Percentiles rank a stretch among this genome's conserved stretches.
Conservation (phyloP, 2,797 vertebrate genomes). For the Acestrorhynchus altus region DNA sequence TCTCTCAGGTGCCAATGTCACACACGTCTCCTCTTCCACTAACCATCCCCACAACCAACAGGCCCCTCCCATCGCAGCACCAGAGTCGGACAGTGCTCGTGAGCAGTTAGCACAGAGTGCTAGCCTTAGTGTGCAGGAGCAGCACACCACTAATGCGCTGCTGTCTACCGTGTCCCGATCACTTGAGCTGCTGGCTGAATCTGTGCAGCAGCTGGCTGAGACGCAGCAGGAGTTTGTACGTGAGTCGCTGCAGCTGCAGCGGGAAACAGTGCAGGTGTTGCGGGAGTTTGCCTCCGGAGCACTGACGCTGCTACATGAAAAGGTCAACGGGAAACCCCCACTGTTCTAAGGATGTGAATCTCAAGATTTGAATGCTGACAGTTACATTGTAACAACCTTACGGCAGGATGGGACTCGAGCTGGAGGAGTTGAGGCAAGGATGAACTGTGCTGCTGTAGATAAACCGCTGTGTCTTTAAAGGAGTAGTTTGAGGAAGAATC, state of each 20-base stretch:
- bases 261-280: constrained; percentile 81
- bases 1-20: constrained; percentile 3
- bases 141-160: constrained; percentile 80
- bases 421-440: neutral
- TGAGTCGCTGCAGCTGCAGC: constrained; percentile 80
- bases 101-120: constrained; percentile 72
- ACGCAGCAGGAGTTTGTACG: constrained; percentile 83
- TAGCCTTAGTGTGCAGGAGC: constrained; percentile 79
- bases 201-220: constrained; percentile 82
- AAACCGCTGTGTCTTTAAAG: neutral
- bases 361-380: neutral
- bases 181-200: constrained; percentile 82
- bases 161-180: constrained; percentile 81
- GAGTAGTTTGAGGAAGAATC: neutral
- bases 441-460: neutral
- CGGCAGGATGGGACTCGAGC: neutral
- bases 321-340: constrained; percentile 79
- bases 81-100: constrained; percentile 56
- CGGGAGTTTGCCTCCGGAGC: constrained; percentile 81
- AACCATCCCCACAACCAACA: neutral
- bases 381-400: no score
- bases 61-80: neutral
- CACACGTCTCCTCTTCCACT: constrained; percentile 48
- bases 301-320: constrained; percentile 81
- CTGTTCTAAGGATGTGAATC: constrained; percentile 63